Percentiles rank a stretch among this genome's conserved stretches.
These are phyloP conservation scores for Xiphophorus birchmanni DNA, from an alignment of 2,797 vertebrate species.

Conservation along the genomic window DNA sequence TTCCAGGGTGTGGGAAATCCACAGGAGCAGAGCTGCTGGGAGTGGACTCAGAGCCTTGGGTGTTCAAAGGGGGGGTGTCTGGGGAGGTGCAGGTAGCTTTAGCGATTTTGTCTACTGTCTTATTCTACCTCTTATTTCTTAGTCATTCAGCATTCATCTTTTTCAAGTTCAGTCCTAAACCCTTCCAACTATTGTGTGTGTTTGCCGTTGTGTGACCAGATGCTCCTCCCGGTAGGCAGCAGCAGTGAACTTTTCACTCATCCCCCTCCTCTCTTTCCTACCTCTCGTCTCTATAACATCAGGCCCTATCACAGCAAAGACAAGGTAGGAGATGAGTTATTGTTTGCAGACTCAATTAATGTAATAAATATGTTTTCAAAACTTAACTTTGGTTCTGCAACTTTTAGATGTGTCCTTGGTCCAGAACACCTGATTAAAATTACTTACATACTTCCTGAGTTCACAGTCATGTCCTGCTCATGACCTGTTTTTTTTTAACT, in stretches of 20 bases:
- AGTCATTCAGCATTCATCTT: background rate
- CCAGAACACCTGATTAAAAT: background rate
- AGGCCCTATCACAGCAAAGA: constrained; percentile 85
- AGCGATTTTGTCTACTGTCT: background rate
- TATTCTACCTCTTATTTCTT: background rate
- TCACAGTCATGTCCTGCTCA: no score
- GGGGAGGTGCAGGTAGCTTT: constrained; percentile 86
- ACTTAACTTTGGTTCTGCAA: background rate
- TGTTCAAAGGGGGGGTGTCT: constrained; percentile 83
- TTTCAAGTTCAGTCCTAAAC: background rate
- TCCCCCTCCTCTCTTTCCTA: constrained; percentile 87
- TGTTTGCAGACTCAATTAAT: background rate
- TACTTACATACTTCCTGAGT: no score
- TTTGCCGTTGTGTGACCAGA: constrained; percentile 66
- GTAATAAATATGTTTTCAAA: background rate
- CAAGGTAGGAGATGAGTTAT: constrained; percentile 73
- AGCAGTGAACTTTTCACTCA: constrained; percentile 87
- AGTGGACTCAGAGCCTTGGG: constrained; percentile 86
- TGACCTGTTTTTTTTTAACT: background rate
- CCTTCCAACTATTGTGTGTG: background rate
- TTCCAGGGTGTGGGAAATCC: constrained; percentile 85
- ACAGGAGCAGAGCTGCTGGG: constrained; percentile 73
- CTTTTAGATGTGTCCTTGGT: background rate
- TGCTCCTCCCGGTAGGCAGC: constrained; percentile 85
- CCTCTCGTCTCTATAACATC: constrained; percentile 84